phyloP scores from a whole-genome alignment of 2,888 invertebrate genomes.

The Dichetophora obliterata region DNA sequence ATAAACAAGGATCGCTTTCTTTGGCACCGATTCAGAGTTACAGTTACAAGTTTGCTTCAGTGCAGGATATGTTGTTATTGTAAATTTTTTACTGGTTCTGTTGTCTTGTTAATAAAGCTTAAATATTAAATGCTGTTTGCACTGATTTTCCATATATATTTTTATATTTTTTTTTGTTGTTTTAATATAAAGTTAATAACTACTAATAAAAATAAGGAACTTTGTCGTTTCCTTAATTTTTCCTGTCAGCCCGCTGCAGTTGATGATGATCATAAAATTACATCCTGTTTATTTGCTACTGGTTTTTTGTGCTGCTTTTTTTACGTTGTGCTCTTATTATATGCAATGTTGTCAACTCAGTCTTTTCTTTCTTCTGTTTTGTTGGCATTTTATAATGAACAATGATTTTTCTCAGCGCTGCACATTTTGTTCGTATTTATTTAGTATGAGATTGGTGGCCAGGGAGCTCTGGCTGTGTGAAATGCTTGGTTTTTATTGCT shows the following conservation, averaged over 20 bases:
- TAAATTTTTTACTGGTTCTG: too few species aligned
- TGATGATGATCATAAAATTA: slow-evolving; percentile 10
- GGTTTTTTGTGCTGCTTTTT: background rate
- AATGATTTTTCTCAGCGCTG: background rate
- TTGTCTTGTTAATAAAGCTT: too few species aligned
- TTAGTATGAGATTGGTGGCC: background rate
- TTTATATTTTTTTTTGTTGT: too few species aligned
- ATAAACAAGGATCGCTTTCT: too few species aligned
- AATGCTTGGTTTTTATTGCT: background rate
- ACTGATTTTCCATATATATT: background rate
- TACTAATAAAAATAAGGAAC: too few species aligned
- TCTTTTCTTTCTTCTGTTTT: slow-evolving; percentile 16
- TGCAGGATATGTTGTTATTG: too few species aligned
- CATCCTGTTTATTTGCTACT: background rate
- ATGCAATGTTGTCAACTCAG: slow-evolving; percentile 7
- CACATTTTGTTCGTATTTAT: slow-evolving; percentile 6
- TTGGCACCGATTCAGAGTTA: too few species aligned
- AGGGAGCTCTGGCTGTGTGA: background rate
- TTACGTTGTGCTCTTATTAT: background rate
- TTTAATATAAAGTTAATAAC: too few species aligned
- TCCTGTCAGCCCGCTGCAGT: slow-evolving; percentile 7
- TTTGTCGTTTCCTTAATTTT: slow-evolving; percentile 1
- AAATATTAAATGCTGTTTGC: too few species aligned
- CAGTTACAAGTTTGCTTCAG: too few species aligned
- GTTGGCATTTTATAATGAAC: background rate